phyloP scores from a whole-genome alignment of 2,113 vertebrate species.

The Entomyzon cyanotis region DNA sequence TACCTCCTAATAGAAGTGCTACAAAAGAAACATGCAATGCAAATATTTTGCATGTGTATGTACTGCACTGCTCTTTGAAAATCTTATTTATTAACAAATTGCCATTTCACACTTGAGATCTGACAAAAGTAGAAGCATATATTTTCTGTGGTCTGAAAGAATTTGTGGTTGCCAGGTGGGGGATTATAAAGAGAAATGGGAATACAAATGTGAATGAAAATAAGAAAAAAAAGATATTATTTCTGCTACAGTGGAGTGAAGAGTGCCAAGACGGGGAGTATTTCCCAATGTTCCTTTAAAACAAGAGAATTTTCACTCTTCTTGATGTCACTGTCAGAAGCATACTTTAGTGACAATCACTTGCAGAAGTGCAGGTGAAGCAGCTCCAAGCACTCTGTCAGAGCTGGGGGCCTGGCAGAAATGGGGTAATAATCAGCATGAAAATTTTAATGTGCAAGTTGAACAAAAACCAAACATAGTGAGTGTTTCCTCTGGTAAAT shows the following conservation, averaged over 20 bases:
- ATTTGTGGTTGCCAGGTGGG: background rate
- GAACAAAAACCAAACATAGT: background rate
- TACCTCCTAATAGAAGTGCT: background rate
- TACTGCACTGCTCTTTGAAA: background rate
- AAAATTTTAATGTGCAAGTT: background rate
- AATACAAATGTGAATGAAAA: background rate
- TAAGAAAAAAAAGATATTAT: background rate
- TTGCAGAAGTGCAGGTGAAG: background rate
- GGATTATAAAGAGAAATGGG: background rate
- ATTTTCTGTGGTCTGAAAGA: background rate
- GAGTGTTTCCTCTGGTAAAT: background rate
- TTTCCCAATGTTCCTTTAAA: background rate
- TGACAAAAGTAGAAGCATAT: background rate
- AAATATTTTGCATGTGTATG: background rate
- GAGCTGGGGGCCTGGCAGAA: background rate
- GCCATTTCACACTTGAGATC: background rate
- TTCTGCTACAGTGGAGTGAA: background rate
- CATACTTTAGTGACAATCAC: background rate
- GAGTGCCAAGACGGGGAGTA: background rate
- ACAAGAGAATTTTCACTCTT: background rate
- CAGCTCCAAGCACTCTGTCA: background rate
- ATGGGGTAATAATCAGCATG: background rate
- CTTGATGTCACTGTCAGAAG: background rate
- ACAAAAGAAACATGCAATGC: background rate
- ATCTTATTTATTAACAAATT: background rate